Base-by-base conservation (phyloP, 2,113 vertebrate species). In the Saimiri boliviensis region DNA sequence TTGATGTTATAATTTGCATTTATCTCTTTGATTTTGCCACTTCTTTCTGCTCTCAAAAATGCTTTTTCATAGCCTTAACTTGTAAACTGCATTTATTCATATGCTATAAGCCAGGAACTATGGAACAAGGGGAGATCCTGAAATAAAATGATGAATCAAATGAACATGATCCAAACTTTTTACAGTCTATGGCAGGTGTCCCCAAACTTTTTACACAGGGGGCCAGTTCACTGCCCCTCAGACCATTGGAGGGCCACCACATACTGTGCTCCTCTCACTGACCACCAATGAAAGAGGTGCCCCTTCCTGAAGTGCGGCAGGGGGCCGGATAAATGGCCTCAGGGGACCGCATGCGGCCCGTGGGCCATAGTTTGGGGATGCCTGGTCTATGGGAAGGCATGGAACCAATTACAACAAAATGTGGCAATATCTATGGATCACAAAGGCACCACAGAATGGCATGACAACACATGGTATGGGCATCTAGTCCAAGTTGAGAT, bases 81-180 rank as follows among this genome's bases (percentile, higher is more conserved):
- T 94, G 80, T 27, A 81, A 91, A 45, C 20, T 91, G 8, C 37
- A 35, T 42, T 83, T 70, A n/a, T 56, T 76, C 35, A 74, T n/a
- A 87, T 37, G 14, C 20, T 71, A 49, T 27, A 27, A 73, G 37
- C 12, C 25, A 94, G 47, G 7, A 86, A 66, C 23, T 63, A 25
- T 35, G 17, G 16, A 16, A n/a, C 16, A 16, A 0, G 3, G 32
- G 30, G 66, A 14, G 13, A 8, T 5, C 14, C 1, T 58, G 21
- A 32, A 70, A 37, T 68, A 77, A 45, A 74, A 73, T 66, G 56
- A 70, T 54, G 47, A 84, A 56, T 14, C 32, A 37, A 25, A 25
- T 85, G 16, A 88, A 90, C 3, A 40, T 47, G 13, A 42, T 21
- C 42, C 14, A 88, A 47, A 17, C 21, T 77, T 87, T 87, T 88